Percentiles rank a stretch among this genome's conserved stretches.
These are phyloP conservation scores for Drosophila colorata DNA, from an alignment of 2,888 invertebrate species.

Conservation along the genomic window DNA sequence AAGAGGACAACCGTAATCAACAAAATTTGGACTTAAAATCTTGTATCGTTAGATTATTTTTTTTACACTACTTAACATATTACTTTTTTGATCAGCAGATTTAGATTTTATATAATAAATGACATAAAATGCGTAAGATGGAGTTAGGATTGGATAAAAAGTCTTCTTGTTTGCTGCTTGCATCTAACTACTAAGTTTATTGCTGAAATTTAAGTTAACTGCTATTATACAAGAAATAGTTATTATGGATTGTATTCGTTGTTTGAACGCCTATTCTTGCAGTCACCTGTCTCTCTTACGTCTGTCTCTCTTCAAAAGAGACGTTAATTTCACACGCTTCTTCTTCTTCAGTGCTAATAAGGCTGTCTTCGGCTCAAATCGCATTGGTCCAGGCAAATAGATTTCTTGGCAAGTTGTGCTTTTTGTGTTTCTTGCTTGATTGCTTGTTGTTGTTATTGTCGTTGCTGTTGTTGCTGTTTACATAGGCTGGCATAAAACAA, in stretches of 20 bases:
- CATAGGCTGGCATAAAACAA: constrained; percentile 63
- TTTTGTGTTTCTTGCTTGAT: constrained; percentile 23
- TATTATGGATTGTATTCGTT: neutral
- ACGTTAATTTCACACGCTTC: constrained; percentile 43
- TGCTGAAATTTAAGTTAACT: too few relatives aligned
- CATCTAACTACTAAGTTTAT: too few relatives aligned
- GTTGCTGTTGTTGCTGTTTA: constrained; percentile 34
- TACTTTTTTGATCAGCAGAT: too few relatives aligned
- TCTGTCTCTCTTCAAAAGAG: neutral
- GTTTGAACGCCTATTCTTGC: neutral
- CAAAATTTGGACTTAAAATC: too few relatives aligned
- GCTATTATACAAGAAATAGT: neutral
- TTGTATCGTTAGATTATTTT: too few relatives aligned
- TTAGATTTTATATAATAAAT: too few relatives aligned
- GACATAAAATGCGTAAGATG: too few relatives aligned
- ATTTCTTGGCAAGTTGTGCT: constrained; percentile 46
- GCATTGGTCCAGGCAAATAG: constrained; percentile 46
- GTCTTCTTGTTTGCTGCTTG: too few relatives aligned
- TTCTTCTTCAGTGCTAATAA: constrained; percentile 14
- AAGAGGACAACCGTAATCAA: too few relatives aligned
- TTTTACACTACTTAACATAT: too few relatives aligned
- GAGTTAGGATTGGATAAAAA: too few relatives aligned
- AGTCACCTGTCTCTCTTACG: too few relatives aligned
- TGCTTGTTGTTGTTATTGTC: neutral
- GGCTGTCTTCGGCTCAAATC: constrained; percentile 7